Evolutionary conservation across 2,888 invertebrate species (phyloP), one percentile per base, ranked within the genome.

Genomic region (Emmelina monodactyla): DNA sequence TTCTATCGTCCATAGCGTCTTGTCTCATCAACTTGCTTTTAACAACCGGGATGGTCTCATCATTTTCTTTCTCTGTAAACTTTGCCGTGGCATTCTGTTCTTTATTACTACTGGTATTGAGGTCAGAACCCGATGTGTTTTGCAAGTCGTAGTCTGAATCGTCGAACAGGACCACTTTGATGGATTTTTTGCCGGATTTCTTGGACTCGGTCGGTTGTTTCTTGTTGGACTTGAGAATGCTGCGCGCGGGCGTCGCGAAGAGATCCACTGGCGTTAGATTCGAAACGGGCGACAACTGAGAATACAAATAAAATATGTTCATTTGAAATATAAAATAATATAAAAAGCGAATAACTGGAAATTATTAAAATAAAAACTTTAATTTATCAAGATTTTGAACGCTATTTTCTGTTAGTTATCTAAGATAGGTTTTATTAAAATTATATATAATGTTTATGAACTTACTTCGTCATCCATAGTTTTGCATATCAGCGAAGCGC

Each of bases 101-200:
- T 6, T 19, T 9, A 5, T 5, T 6, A 6, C 5, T 9, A 19
- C 19, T 19, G 19, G 6, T 19, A 19, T 19, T 9, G 5, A 19
- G 19, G 19, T 19, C 19, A 6, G 5, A 5, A 6, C 6, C 9
- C 5, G 19, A 19, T 5, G 19, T 19, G 22, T 44, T 43, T 19
- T 43, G 37, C 3, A 36, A 28, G 2, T 53, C 53, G 0, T 33
- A 16, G 32, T 65, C 62, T 0, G 55, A 50, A 3, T 59, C 45
- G 32, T 65, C 48, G 38, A 78, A 76, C 0, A 75, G 51, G 0
- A 76, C 75, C 0, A 65, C 49, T 49, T 75, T 75, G 16, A 66
- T 57, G 1, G 67, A 63, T 34, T 70, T 71, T 12, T 60, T 62
- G n/a, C 40, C 42, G 0, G 59, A 45, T 41, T 58, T 61, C 6